A percentile compares a stretch with the other conserved stretches of the same genome.
Conservation (phyloP, 2,113 vertebrate genomes). For the Scomber colias region DNA sequence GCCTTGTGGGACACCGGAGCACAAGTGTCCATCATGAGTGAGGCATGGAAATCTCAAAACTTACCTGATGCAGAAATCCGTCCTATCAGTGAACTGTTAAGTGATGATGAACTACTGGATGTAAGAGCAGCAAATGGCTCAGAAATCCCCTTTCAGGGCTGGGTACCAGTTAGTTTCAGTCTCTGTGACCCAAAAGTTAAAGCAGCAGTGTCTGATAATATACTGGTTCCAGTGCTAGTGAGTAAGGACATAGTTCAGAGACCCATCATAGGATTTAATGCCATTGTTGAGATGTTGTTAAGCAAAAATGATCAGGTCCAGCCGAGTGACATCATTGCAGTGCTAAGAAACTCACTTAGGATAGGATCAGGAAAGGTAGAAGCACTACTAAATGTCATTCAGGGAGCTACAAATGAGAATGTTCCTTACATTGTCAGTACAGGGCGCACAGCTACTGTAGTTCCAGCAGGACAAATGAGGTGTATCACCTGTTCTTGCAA, state of each 20-base stretch:
- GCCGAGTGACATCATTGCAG: background rate
- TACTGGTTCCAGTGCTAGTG: slow-evolving; percentile 4
- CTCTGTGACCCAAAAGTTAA: slow-evolving; percentile 24
- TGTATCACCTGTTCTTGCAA: background rate
- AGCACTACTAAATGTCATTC: background rate
- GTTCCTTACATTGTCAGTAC: background rate
- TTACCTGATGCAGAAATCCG: background rate
- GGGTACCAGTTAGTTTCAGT: slow-evolving; percentile 3
- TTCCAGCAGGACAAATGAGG: slow-evolving; percentile 20
- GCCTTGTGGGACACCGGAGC: slow-evolving; percentile 8
- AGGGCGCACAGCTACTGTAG: background rate
- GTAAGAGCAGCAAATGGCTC: slow-evolving; percentile 10
- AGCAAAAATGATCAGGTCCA: background rate
- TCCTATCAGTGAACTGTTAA: slow-evolving; percentile 19
- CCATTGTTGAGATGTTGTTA: background rate
- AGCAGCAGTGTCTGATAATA: background rate
- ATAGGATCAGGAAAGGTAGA: slow-evolving; percentile 26
- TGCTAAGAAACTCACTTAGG: slow-evolving; percentile 5
- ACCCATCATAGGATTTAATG: slow-evolving; percentile 6
- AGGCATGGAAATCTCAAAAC: background rate
- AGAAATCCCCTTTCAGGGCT: slow-evolving; percentile 7
- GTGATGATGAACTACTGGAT: background rate
- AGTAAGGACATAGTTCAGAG: background rate
- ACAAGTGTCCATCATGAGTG: slow-evolving; percentile 2
- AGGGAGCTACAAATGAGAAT: background rate